These are phyloP conservation scores for Australoheros scitulus DNA, from an alignment of 2,113 vertebrate genomes.

Conservation along the genomic window DNA sequence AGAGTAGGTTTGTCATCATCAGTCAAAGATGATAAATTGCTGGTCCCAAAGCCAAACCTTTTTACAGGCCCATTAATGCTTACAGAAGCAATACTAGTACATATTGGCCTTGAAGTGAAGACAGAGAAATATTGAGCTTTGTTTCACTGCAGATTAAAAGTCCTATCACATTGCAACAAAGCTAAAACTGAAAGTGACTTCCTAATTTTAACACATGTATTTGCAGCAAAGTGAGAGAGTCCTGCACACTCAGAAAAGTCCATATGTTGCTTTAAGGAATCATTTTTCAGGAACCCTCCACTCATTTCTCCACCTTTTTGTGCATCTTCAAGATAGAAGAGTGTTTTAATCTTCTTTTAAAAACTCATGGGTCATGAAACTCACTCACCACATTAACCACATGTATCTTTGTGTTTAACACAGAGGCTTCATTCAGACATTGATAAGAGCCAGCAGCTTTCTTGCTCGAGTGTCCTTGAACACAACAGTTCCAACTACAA, in stretches of 20 bases:
- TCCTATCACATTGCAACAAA: neutral
- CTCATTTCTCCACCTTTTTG: neutral
- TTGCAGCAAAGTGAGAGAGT: neutral
- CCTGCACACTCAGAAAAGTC: neutral
- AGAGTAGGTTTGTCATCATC: constrained; percentile 21
- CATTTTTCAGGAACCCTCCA: neutral
- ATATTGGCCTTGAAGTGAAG: constrained; percentile 17
- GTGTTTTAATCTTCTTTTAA: constrained; percentile 8
- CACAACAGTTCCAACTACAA: neutral
- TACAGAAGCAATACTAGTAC: neutral
- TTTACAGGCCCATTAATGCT: constrained; percentile 21
- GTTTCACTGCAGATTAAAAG: constrained; percentile 41
- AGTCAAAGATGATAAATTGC: constrained; percentile 14
- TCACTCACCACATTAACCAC: constrained; percentile 25
- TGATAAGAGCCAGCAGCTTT: neutral
- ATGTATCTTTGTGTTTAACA: constrained; percentile 19
- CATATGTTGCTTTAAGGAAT: neutral
- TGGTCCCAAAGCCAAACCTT: constrained; percentile 12
- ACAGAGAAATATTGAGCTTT: constrained; percentile 13
- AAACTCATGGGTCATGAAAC: constrained; percentile 15
- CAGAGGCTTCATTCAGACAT: neutral
- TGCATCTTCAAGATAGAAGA: neutral
- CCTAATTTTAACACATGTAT: neutral
- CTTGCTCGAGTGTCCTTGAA: constrained; percentile 15
- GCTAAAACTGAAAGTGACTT: neutral